phyloP scores from a whole-genome alignment of 1,140 invertebrate genomes.

The Drosophila subobscura region DNA sequence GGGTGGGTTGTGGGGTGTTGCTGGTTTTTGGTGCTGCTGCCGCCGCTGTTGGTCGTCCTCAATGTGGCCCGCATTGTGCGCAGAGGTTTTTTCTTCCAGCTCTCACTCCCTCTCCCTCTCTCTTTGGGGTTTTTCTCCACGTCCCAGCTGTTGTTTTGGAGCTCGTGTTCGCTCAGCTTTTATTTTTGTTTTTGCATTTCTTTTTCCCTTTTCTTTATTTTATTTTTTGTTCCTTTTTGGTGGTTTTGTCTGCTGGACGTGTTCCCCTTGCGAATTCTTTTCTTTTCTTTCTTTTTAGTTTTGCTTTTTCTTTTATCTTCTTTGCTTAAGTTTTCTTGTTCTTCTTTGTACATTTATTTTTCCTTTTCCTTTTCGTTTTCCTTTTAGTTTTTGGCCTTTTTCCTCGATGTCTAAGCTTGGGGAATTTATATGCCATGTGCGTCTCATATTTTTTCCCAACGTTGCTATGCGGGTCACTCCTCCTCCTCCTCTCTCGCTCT shows the following conservation, averaged over 20 bases:
- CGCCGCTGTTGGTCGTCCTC: conserved; percentile 31
- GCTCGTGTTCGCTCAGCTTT: conserved; percentile 43
- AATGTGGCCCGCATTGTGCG: conserved; percentile 75
- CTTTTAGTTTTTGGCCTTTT: conserved; percentile 32
- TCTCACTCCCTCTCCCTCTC: background rate
- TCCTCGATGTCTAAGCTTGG: conserved; percentile 62
- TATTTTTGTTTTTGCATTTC: conserved; percentile 21
- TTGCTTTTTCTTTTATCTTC: conserved; percentile 38
- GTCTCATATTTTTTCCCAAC: conserved; percentile 63
- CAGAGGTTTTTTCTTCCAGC: conserved; percentile 25
- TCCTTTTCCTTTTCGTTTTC: background rate
- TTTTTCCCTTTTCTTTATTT: conserved; percentile 37
- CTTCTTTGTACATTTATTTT: conserved; percentile 7
- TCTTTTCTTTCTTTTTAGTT: conserved; percentile 20
- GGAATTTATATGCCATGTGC: conserved; percentile 75
- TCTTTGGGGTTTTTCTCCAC: conserved; percentile 13
- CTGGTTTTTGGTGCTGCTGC: conserved; percentile 1
- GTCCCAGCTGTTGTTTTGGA: conserved; percentile 59
- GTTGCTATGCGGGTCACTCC: conserved; percentile 55
- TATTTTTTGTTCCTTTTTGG: conserved; percentile 9
- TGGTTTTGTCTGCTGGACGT: conserved; percentile 29
- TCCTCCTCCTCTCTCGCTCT: background rate
- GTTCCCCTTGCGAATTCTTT: conserved; percentile 3
- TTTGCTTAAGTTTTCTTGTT: conserved; percentile 32
- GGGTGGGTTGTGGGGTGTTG: conserved; percentile 13